phyloP scores from a whole-genome alignment of 2,113 vertebrate genomes.

The Mixornis gularis region DNA sequence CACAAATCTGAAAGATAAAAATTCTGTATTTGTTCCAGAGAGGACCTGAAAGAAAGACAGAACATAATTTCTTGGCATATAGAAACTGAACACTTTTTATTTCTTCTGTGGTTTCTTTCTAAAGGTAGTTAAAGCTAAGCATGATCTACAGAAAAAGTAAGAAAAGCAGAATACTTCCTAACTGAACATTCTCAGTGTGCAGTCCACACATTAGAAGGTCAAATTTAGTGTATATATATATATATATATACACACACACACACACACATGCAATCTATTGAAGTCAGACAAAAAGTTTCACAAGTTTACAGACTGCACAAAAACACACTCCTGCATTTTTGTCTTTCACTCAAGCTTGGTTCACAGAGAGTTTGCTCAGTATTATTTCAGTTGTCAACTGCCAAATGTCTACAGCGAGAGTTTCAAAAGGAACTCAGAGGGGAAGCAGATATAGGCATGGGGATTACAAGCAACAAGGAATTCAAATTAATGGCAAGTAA shows the following conservation, averaged over 20 bases:
- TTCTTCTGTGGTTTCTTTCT: neutral
- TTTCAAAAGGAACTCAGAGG: neutral
- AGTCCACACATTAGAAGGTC: neutral
- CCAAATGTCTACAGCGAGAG: neutral
- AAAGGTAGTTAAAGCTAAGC: neutral
- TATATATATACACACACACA: neutral
- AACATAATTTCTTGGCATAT: neutral
- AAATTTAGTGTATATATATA: neutral
- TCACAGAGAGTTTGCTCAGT: neutral
- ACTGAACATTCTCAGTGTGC: neutral
- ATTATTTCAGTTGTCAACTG: neutral
- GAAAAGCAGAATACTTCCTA: neutral
- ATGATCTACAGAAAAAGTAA: neutral
- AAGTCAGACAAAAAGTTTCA: neutral
- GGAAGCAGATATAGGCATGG: neutral
- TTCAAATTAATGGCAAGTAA: neutral
- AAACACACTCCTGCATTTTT: neutral
- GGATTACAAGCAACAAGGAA: neutral
- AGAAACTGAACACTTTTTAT: neutral
- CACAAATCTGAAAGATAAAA: neutral
- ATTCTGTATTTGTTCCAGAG: neutral
- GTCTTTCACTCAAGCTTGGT: neutral
- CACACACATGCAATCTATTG: neutral
- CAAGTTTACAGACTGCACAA: neutral
- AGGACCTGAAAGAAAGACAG: neutral